A percentile compares a stretch with the other conserved stretches of the same genome.
These are phyloP conservation scores for Agrochola lota DNA, from an alignment of 2,888 invertebrate species.

Conservation along the genomic window DNA sequence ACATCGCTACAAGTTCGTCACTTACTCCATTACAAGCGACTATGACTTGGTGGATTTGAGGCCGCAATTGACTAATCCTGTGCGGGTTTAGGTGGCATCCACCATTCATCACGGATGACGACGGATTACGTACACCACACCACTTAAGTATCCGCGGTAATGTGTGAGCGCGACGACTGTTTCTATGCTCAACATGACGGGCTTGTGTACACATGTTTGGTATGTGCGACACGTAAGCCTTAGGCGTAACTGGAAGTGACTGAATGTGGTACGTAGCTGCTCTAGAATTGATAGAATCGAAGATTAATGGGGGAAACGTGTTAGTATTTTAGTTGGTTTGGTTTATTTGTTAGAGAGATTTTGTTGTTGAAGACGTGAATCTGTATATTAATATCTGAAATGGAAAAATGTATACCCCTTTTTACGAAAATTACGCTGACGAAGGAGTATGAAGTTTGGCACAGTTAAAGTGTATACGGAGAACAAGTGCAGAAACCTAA, in stretches of 20 bases:
- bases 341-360: slow-evolving; percentile 10
- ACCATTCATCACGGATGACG: slow-evolving; percentile 77
- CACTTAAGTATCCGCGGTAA: slow-evolving; percentile 62
- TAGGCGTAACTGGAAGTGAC: slow-evolving; percentile 41
- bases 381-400: no score
- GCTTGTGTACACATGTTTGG: slow-evolving; percentile 51
- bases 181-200: slow-evolving; percentile 35
- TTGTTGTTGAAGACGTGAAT: background rate
- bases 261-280: slow-evolving; percentile 36
- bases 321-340: slow-evolving; percentile 7
- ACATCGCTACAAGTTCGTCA: slow-evolving; percentile 30
- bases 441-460: no score
- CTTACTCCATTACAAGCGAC: slow-evolving; percentile 59
- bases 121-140: slow-evolving; percentile 66
- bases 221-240: slow-evolving; percentile 36
- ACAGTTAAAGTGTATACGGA: no score
- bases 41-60: slow-evolving; percentile 74
- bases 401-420: no score
- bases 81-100: slow-evolving; percentile 63
- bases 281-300: slow-evolving; percentile 35
- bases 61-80: slow-evolving; percentile 77
- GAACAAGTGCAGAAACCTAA: no score
- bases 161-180: slow-evolving; percentile 50
- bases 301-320: slow-evolving; percentile 41
- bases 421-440: no score